A percentile compares a stretch with the other conserved stretches of the same genome.
Evolutionary conservation across 2,888 invertebrate species (phyloP).

Genomic region (Leuctra nigra): DNA sequence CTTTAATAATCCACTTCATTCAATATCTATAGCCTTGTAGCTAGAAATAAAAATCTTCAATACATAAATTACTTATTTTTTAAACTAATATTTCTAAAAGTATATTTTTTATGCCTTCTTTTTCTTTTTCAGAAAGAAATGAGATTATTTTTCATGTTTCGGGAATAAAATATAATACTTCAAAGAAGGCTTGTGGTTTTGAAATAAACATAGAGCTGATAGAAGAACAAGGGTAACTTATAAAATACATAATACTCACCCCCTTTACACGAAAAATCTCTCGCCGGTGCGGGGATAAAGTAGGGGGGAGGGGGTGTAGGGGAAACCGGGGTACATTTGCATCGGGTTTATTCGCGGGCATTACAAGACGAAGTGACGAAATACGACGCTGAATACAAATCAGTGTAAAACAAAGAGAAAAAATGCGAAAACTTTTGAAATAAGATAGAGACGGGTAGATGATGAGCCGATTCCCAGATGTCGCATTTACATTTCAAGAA

Average conservation of each 20-base stretch:
- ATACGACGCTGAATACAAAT: slow-evolving; percentile 26
- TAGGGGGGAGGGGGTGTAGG: not conserved
- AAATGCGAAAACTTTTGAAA: not conserved
- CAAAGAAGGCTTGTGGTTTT: too few species aligned
- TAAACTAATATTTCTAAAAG: too few species aligned
- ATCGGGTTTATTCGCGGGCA: slow-evolving; percentile 24
- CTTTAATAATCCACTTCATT: too few species aligned
- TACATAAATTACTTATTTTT: too few species aligned
- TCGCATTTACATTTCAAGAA: slow-evolving; percentile 18
- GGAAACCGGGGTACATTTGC: slow-evolving; percentile 21
- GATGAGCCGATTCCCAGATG: slow-evolving; percentile 25
- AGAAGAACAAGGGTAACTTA: not conserved
- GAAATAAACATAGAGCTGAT: not conserved
- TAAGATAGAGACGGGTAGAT: slow-evolving; percentile 9
- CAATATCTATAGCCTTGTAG: too few species aligned
- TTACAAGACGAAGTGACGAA: slow-evolving; percentile 26
- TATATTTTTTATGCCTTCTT: too few species aligned
- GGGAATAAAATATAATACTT: too few species aligned
- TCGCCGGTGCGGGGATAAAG: too few species aligned
- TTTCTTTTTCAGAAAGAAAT: too few species aligned
- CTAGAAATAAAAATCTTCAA: too few species aligned
- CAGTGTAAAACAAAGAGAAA: slow-evolving; percentile 19
- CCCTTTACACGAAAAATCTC: too few species aligned
- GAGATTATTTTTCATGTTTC: too few species aligned
- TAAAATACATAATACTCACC: not conserved